A percentile compares a stretch with the other conserved stretches of the same genome.
phyloP scores from a whole-genome alignment of 2,888 invertebrate genomes.

The Hecatera dysodea region DNA sequence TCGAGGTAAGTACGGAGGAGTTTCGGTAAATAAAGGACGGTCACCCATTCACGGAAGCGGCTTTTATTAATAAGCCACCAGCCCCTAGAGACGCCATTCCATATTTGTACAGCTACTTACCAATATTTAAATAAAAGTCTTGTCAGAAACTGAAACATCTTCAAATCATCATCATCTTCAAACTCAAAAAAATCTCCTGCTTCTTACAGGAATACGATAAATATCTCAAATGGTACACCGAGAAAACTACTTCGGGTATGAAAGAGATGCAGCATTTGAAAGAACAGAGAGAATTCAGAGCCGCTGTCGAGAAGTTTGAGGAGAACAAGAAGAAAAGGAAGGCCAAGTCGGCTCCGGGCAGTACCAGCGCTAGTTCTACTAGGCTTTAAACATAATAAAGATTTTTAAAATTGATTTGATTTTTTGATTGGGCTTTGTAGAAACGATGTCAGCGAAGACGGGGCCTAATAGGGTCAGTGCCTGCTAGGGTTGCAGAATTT shows the following conservation, averaged over 20 bases:
- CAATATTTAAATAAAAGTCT: too few relatives aligned
- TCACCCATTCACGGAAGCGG: too few relatives aligned
- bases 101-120: too few relatives aligned
- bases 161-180: too few relatives aligned
- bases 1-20: too few relatives aligned
- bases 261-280: conserved; percentile 74
- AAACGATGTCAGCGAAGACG: too few relatives aligned
- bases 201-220: conserved; percentile 77
- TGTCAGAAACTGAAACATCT: too few relatives aligned
- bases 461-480: too few relatives aligned
- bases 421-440: not conserved
- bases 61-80: too few relatives aligned
- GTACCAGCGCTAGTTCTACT: conserved; percentile 24
- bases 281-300: conserved; percentile 74
- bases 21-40: too few relatives aligned
- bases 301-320: conserved; percentile 67
- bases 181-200: not conserved
- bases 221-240: conserved; percentile 80
- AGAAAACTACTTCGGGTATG: conserved; percentile 77
- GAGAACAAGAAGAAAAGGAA: conserved; percentile 75
- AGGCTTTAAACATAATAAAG: conserved; percentile 14
- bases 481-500: too few relatives aligned
- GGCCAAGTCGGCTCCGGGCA: conserved; percentile 52
- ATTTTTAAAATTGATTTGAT: not conserved
- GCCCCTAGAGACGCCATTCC: too few relatives aligned